Evolutionary conservation across 2,113 vertebrate genomes (phyloP).

Genomic region (Ellobius talpinus): DNA sequence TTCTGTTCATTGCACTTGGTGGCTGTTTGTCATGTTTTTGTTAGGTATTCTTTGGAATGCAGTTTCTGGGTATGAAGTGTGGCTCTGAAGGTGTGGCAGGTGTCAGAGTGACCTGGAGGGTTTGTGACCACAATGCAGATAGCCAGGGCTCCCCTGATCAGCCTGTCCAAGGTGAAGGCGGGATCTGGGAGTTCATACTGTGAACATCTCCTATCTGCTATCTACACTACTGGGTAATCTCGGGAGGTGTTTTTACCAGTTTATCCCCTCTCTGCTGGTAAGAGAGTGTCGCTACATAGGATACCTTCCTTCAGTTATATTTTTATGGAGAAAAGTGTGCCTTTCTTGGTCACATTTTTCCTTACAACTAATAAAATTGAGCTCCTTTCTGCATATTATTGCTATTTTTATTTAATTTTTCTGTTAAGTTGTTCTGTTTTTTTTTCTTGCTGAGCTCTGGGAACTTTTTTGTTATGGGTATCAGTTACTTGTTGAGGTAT

Average conservation of each 20-base stretch:
- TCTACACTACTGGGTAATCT: not conserved
- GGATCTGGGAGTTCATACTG: not conserved
- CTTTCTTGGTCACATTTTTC: not conserved
- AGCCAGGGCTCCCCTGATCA: not conserved
- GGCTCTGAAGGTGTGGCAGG: not conserved
- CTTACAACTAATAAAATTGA: not conserved
- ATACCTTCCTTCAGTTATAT: not conserved
- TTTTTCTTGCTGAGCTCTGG: not conserved
- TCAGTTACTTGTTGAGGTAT: not conserved
- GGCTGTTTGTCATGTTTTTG: not conserved
- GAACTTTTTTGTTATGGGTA: not conserved
- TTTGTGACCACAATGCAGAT: not conserved
- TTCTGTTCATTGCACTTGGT: not conserved
- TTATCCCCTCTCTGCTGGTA: accelerated
- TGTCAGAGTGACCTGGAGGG: not conserved
- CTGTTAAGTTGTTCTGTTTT: not conserved
- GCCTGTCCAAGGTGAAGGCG: not conserved
- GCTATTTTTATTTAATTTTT: not conserved
- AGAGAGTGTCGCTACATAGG: not conserved
- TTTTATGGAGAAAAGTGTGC: not conserved
- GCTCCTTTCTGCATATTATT: not conserved
- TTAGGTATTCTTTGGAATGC: not conserved
- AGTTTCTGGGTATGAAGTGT: not conserved
- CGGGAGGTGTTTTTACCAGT: not conserved
- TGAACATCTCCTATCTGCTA: not conserved